Percentiles rank a stretch among this genome's conserved stretches.
Conservation (phyloP, 53 echinoderm and acorn worm genomes). For the Hippasteria phrygiana region DNA sequence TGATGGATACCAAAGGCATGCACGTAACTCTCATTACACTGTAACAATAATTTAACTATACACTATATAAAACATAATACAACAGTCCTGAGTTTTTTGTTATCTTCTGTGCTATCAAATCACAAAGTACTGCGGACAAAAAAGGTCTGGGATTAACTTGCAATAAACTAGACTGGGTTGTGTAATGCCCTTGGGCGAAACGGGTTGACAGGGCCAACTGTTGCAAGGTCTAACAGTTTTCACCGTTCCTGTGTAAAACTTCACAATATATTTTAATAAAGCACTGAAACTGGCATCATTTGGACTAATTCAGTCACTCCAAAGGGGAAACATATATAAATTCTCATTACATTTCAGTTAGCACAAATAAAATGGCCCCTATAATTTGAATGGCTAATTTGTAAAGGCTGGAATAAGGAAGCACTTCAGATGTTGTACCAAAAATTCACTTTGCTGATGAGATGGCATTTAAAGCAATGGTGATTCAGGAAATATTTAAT, state of each 20-base stretch:
- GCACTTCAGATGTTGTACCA: no score
- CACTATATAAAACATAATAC: slow-evolving; percentile 59
- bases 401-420: no score
- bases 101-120: slow-evolving; percentile 25
- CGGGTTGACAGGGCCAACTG: background rate
- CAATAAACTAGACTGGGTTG: no score
- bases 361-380: background rate
- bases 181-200: background rate
- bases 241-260: no score
- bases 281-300: background rate
- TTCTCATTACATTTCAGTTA: background rate
- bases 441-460: no score
- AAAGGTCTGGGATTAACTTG: background rate
- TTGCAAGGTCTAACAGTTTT: background rate
- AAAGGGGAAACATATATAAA: no score
- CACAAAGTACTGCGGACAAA: slow-evolving; percentile 64
- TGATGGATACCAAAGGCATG: background rate
- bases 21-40: slow-evolving; percentile 22
- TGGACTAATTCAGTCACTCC: background rate
- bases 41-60: slow-evolving; percentile 65
- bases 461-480: no score
- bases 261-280: no score
- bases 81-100: slow-evolving; percentile 59
- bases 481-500: no score
- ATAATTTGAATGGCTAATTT: background rate